These are phyloP conservation scores for Napeogenes sylphis DNA, from an alignment of 2,888 invertebrate species.

Conservation along the genomic window DNA sequence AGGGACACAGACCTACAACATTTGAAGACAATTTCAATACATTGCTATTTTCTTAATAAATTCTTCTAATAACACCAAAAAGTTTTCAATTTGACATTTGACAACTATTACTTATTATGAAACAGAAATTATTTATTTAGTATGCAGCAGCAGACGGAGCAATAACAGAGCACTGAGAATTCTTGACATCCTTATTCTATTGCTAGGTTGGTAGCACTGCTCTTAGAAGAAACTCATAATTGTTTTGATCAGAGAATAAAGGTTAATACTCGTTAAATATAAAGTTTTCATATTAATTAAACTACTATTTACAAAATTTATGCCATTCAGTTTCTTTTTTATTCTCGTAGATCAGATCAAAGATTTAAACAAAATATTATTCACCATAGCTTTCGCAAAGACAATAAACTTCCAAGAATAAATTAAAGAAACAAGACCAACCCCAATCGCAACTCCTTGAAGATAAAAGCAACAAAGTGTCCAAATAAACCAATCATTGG, in stretches of 20 bases:
- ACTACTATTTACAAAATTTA: no score
- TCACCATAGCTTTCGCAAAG: not conserved
- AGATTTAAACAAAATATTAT: not conserved
- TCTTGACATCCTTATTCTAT: slow-evolving; percentile 14
- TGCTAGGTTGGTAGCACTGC: no score
- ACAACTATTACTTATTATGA: not conserved
- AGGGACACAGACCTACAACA: no score
- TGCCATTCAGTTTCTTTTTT: not conserved
- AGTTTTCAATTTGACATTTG: no score
- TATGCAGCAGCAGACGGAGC: slow-evolving; percentile 14
- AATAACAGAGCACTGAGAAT: slow-evolving; percentile 19
- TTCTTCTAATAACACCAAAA: no score
- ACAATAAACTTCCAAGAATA: not conserved
- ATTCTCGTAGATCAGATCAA: not conserved
- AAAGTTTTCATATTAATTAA: no score
- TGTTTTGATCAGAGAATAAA: no score
- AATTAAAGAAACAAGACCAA: slow-evolving; percentile 3
- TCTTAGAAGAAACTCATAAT: no score
- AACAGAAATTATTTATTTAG: slow-evolving; percentile 8
- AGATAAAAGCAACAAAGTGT: slow-evolving; percentile 3
- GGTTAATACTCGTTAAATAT: no score
- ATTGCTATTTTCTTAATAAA: no score
- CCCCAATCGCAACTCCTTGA: not conserved
- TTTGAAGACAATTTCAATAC: no score
- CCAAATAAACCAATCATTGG: slow-evolving; percentile 23